phyloP scores from a whole-genome alignment of 2,888 invertebrate species.

The Rhaphigaster nebulosa region DNA sequence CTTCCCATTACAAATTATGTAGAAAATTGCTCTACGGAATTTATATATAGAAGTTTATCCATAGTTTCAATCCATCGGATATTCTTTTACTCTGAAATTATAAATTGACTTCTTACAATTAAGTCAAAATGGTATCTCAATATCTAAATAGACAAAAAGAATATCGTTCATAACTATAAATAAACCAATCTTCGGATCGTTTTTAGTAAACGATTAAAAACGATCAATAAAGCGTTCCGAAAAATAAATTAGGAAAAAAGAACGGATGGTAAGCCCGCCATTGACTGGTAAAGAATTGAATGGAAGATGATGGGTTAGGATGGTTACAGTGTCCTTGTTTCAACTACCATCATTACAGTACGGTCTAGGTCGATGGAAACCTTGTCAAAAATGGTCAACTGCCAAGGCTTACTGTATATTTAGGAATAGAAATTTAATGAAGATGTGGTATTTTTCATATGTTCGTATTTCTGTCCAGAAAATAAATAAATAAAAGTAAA shows the following conservation, averaged over 20 bases:
- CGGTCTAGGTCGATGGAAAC: background rate
- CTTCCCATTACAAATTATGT: background rate
- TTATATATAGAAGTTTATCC: background rate
- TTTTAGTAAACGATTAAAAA: background rate
- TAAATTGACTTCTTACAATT: no score
- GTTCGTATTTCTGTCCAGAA: background rate
- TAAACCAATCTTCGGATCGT: no score
- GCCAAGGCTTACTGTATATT: background rate
- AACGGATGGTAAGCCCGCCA: background rate
- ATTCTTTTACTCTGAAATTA: no score
- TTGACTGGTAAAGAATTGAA: slow-evolving; percentile 1
- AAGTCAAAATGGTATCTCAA: no score
- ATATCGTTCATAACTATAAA: no score
- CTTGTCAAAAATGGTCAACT: background rate
- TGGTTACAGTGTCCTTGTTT: background rate
- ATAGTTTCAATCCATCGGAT: no score
- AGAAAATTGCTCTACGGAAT: background rate
- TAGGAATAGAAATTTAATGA: background rate
- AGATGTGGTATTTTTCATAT: background rate
- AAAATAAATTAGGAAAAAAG: background rate
- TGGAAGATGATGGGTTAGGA: background rate
- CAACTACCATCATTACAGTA: background rate
- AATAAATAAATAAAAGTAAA: background rate
- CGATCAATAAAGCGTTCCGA: background rate
- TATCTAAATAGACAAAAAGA: no score